Evolutionary conservation across 2,797 vertebrate species (phyloP).

Genomic region (Gila robusta): DNA sequence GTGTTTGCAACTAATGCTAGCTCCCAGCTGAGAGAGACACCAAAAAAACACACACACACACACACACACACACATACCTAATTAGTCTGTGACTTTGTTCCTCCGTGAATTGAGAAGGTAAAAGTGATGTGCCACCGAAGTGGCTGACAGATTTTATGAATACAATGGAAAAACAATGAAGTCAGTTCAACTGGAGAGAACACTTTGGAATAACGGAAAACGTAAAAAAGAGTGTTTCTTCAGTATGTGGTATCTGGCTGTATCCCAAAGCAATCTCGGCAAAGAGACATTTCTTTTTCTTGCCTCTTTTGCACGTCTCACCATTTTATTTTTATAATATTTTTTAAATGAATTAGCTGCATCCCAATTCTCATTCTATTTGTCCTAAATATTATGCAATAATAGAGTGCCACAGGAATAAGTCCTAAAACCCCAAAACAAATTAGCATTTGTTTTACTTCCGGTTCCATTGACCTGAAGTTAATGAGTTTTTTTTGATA

Average conservation of each 20-base stretch:
- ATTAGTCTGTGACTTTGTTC: slow-evolving; percentile 41
- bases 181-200: background rate
- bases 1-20: slow-evolving; percentile 82
- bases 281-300: background rate
- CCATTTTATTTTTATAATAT: background rate
- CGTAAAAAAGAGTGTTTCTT: background rate
- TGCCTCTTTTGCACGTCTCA: background rate
- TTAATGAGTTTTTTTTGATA: background rate
- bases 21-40: slow-evolving; percentile 85
- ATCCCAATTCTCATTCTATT: background rate
- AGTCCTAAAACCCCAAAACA: background rate
- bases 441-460: background rate
- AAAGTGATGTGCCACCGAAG: slow-evolving; percentile 21
- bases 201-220: background rate
- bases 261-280: slow-evolving; percentile 10
- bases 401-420: background rate
- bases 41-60: slow-evolving; percentile 76
- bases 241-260: slow-evolving; percentile 3
- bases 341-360: background rate
- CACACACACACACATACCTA: slow-evolving; percentile 72
- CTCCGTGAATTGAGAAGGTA: background rate
- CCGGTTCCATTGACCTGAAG: background rate
- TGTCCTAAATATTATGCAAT: background rate
- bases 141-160: background rate
- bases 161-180: slow-evolving; percentile 15